Base-by-base conservation (phyloP, 1,140 invertebrate genomes). In the Helicorthomorpha holstii region DNA sequence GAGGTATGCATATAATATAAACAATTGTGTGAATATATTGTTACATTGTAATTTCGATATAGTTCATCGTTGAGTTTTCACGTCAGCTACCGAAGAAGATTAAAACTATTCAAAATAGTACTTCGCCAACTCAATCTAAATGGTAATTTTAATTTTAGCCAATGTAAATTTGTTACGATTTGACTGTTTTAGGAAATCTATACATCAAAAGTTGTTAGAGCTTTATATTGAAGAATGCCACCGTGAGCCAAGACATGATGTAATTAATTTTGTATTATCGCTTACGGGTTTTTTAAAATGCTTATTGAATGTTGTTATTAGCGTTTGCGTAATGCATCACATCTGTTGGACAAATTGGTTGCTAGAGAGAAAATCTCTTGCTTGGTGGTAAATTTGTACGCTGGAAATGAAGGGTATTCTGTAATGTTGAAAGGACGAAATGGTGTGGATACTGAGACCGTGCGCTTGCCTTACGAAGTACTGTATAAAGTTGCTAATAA, bases 321-420 rank as follows among this genome's bases (percentile, higher is more conserved):
- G 69, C 61, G 60, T 24, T 69, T 85, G 57, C 76, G 79, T 64
- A 75, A 77, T 61, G 78, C 79, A 60, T 84, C 84, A 57, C 78
- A 87, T 67, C 72, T 89, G 57, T 72, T 94, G 65, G 82, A 86
- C 60, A 82, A 85, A 65, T 70, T 93, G 59, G 80, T 92, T 58
- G 76, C 79, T 63, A 75, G 78, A 62, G 87, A 92, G 64, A 79
- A 80, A 64, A 73, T 92, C 48, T 88, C 90, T 65, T 89, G 84
- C 57, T 72, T 94, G 61, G 82, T 92, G 58, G 74, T 93, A 54
- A 93, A 89, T 72, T 72, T 94, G 57, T 90, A 91, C 73, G 81
- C 85, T 53, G 84, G 81, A 41, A 87, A 89, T 69, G 88, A 90
- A 70, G 88, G 88, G 60, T 92, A 90, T 70, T 86, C 85, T 57